Percentiles rank a stretch among this genome's conserved stretches.
These are phyloP conservation scores for Xenopus borealis DNA, from an alignment of 2,113 vertebrate genomes.

Conservation along the genomic window DNA sequence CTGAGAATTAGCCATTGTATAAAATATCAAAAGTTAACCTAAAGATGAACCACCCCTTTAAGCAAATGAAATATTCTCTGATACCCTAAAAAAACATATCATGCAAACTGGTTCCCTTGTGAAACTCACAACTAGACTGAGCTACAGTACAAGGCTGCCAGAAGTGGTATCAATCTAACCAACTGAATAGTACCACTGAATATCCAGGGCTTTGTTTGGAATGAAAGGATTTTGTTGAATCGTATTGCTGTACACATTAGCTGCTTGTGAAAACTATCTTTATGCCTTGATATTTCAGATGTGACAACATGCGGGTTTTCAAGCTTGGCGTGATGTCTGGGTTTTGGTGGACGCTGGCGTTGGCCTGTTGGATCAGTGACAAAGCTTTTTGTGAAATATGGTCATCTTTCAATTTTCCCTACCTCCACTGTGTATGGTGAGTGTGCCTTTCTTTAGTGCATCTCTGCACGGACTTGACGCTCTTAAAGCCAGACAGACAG, in stretches of 20 bases:
- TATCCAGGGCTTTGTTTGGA: not conserved
- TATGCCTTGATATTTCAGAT: slow-evolving; percentile 64
- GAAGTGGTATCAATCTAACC: no score
- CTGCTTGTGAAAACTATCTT: not conserved
- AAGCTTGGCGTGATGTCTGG: slow-evolving; percentile 92
- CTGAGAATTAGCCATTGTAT: no score
- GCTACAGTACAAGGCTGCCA: no score
- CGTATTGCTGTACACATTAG: not conserved
- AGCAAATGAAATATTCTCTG: no score
- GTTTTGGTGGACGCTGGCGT: slow-evolving; percentile 90
- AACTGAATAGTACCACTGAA: no score
- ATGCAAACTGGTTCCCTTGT: no score
- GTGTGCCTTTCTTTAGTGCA: slow-evolving; percentile 39
- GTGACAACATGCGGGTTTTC: slow-evolving; percentile 92
- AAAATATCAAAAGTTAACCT: no score
- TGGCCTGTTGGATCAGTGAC: slow-evolving; percentile 96
- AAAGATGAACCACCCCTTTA: no score
- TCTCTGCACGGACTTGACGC: no score
- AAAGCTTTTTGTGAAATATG: slow-evolving; percentile 92
- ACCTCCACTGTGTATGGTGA: slow-evolving; percentile 94
- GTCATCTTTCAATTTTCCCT: slow-evolving; percentile 93
- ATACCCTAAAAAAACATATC: no score
- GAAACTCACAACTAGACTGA: no score
- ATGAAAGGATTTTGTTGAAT: not conserved
- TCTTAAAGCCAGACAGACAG: no score